Evolutionary conservation across 2,797 vertebrate genomes (phyloP).

Genomic region (Chrysocyon brachyurus): DNA sequence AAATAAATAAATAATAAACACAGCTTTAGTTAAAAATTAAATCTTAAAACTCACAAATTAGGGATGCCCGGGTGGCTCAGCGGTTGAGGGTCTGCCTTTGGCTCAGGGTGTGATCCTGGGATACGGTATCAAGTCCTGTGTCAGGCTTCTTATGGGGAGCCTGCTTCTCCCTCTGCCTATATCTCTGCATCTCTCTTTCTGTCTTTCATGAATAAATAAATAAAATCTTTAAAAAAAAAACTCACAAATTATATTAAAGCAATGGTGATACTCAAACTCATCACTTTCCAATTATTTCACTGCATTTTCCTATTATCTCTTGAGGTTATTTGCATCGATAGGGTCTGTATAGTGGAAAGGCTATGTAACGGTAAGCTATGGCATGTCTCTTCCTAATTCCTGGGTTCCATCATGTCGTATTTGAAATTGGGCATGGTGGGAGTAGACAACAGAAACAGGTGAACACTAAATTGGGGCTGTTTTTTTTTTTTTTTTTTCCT

Average conservation of each 20-base stretch:
- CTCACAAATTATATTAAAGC: neutral
- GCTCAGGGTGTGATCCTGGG: no score
- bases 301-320: neutral
- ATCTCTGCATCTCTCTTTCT: no score
- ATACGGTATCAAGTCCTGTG: no score
- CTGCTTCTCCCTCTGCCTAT: no score
- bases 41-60: neutral
- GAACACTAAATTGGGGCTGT: neutral
- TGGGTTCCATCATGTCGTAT: neutral
- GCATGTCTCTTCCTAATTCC: neutral
- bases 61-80: no score
- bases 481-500: no score
- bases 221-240: no score
- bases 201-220: no score
- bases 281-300: neutral
- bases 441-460: slow-evolving; percentile 31
- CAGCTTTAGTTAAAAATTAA: slow-evolving; percentile 24
- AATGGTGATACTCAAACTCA: neutral
- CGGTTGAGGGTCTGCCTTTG: no score
- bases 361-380: neutral
- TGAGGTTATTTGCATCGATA: neutral
- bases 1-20: neutral
- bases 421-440: neutral
- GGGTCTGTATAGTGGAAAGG: neutral
- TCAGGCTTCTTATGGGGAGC: no score